Percentiles rank a stretch among this genome's conserved stretches.
Conservation (phyloP, 2,888 invertebrate species). For the Poecilobothrus nobilitatus region DNA sequence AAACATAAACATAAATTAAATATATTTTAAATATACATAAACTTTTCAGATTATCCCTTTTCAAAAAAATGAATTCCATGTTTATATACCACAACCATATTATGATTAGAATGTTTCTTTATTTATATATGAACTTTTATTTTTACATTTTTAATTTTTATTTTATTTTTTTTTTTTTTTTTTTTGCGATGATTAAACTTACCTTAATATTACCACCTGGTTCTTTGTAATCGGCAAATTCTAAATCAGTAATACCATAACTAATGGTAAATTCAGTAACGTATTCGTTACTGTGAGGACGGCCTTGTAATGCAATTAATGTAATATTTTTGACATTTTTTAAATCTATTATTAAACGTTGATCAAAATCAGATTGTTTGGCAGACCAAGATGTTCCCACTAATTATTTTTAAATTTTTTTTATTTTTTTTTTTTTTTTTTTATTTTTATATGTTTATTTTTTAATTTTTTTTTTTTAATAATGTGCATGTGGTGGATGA, state of each 20-base stretch:
- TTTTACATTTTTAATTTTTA: slow-evolving; percentile 10
- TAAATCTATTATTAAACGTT: slow-evolving; percentile 84
- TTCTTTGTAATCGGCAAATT: slow-evolving; percentile 83
- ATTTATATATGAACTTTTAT: background rate
- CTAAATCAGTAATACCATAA: slow-evolving; percentile 83
- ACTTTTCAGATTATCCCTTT: too few species aligned
- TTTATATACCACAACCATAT: too few species aligned
- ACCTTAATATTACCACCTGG: slow-evolving; percentile 85
- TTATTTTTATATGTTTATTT: background rate
- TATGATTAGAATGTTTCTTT: too few species aligned
- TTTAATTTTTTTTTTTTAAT: too few species aligned
- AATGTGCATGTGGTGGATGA: background rate
- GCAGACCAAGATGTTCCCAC: slow-evolving; percentile 91
- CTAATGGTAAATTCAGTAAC: slow-evolving; percentile 90
- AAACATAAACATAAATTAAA: too few species aligned
- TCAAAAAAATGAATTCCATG: too few species aligned
- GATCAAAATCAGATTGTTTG: slow-evolving; percentile 81
- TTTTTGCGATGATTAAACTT: slow-evolving; percentile 37
- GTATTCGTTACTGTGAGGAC: slow-evolving; percentile 81
- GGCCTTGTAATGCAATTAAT: slow-evolving; percentile 79
- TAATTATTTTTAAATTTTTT: slow-evolving; percentile 40
- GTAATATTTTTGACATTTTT: slow-evolving; percentile 82
- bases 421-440: slow-evolving; percentile 7
- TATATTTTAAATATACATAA: too few species aligned
- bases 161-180: slow-evolving; percentile 17